Evolutionary conservation across 2,888 invertebrate species (phyloP).

Genomic region (Pyrrhia umbra): DNA sequence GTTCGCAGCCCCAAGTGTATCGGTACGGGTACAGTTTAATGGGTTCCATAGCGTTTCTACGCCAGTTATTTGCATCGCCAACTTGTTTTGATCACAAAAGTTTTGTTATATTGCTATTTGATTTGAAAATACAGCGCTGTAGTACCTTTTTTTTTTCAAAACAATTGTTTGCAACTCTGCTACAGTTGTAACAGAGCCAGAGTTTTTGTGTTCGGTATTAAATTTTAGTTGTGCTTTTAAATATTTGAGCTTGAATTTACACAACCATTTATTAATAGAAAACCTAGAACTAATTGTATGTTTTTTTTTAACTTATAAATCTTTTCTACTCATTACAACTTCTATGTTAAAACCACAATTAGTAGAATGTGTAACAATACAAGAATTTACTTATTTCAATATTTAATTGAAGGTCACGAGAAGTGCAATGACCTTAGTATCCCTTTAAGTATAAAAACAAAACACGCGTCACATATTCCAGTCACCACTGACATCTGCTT

Average conservation of each 20-base stretch:
- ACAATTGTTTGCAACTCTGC: conserved; percentile 12
- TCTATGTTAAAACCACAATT: conserved; percentile 6
- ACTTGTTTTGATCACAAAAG: conserved; percentile 73
- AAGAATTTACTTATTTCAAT: no score
- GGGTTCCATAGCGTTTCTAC: conserved; percentile 74
- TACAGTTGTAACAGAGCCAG: conserved; percentile 8
- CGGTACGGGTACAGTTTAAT: conserved; percentile 75
- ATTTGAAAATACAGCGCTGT: conserved; percentile 57
- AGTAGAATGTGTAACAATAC: not conserved
- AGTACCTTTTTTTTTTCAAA: conserved; percentile 36
- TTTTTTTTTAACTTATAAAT: no score
- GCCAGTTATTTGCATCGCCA: conserved; percentile 71
- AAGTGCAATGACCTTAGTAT: conserved; percentile 66
- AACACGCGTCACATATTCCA: conserved; percentile 71
- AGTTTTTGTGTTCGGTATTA: conserved; percentile 2
- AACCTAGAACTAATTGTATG: conserved; percentile 1
- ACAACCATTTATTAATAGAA: conserved; percentile 8
- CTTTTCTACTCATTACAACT: no score
- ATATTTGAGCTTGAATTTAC: not conserved
- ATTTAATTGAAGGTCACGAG: conserved; percentile 12
- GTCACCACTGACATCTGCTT: conserved; percentile 81
- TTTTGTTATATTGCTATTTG: conserved; percentile 64
- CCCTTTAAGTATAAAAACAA: conserved; percentile 65
- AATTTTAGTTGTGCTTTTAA: conserved; percentile 12
- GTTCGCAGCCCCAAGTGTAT: conserved; percentile 82